These are phyloP conservation scores for Prosapia bicincta DNA, from an alignment of 2,888 invertebrate genomes.

Conservation along the genomic window DNA sequence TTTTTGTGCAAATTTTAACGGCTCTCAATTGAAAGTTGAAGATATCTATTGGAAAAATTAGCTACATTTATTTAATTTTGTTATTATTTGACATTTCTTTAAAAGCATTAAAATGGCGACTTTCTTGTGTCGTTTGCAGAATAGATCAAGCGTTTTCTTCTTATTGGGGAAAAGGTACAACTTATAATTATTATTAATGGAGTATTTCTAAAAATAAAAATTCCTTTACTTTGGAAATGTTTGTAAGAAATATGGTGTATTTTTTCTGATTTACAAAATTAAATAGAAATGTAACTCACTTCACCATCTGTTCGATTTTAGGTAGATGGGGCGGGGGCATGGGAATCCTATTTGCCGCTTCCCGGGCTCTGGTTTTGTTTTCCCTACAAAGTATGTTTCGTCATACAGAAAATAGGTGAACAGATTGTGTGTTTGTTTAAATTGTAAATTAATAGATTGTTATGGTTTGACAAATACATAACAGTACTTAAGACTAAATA, in stretches of 20 bases:
- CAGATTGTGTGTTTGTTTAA: no score
- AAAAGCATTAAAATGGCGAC: conserved; percentile 20
- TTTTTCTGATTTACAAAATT: no score
- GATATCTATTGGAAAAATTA: not conserved
- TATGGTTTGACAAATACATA: no score
- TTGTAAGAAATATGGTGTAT: no score
- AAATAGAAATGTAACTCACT: not conserved
- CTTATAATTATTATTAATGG: no score
- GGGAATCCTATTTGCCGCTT: not conserved
- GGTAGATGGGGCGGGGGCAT: not conserved
- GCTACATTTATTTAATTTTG: not conserved
- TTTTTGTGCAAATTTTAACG: not conserved
- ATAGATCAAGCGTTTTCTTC: not conserved
- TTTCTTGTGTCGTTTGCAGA: not conserved
- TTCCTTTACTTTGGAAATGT: no score
- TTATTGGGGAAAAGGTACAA: not conserved
- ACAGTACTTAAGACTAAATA: no score
- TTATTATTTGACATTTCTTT: not conserved
- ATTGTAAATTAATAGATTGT: no score
- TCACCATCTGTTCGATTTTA: not conserved
- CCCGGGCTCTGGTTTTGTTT: not conserved
- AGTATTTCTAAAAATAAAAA: no score
- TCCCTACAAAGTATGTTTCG: no score
- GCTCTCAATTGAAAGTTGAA: not conserved
- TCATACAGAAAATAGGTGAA: no score